phyloP scores from a whole-genome alignment of 1,140 invertebrate species.

The Trachymyrmex septentrionalis region DNA sequence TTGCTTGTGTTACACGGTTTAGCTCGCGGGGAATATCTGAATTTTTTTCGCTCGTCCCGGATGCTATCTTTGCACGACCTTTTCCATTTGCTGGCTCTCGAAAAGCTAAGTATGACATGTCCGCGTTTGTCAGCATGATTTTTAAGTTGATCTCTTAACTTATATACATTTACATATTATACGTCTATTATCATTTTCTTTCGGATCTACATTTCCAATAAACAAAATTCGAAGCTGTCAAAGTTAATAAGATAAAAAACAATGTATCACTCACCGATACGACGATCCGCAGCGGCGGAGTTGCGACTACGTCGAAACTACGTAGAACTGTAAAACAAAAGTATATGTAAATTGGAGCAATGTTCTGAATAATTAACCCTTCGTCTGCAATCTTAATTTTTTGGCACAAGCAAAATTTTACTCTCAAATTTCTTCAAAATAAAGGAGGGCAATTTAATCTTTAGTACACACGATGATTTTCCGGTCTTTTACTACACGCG shows the following conservation, averaged over 20 bases:
- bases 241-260: conserved; percentile 1
- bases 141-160: neutral
- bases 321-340: neutral
- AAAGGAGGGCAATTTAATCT: too few species aligned
- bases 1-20: conserved; percentile 67
- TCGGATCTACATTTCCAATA: neutral
- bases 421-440: too few species aligned
- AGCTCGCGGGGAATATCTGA: conserved; percentile 44
- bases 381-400: too few species aligned
- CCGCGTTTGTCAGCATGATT: neutral
- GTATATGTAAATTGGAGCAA: conserved; percentile 14
- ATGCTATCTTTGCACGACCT: conserved; percentile 35
- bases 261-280: neutral
- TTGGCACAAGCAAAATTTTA: too few species aligned
- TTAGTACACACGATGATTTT: too few species aligned
- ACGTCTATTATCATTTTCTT: neutral
- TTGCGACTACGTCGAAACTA: neutral
- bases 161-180: neutral
- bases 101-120: conserved; percentile 23
- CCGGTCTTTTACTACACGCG: too few species aligned
- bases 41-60: conserved; percentile 51
- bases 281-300: too few species aligned
- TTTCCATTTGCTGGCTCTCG: conserved; percentile 42
- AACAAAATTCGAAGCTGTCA: neutral
- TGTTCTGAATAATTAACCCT: neutral